Base-by-base conservation (phyloP, 1,140 invertebrate genomes). In the Wasmannia auropunctata region DNA sequence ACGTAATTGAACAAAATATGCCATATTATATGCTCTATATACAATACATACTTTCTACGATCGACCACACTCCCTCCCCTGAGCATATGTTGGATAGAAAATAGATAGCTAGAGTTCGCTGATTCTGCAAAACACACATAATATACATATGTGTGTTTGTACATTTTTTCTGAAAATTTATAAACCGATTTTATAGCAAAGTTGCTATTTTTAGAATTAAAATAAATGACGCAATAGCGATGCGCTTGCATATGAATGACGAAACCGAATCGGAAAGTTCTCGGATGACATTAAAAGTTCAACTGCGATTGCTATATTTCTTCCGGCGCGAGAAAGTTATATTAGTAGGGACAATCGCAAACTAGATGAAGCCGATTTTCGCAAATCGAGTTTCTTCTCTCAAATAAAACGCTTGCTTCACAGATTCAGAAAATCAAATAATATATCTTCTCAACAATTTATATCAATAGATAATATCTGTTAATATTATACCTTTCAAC, bases 201-300 rank as follows among this genome's bases (percentile, higher is more conserved):
- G 10, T 16, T 11, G 65, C 25, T 58, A 72, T 43, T 60, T 31
- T 54, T 54, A 67, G 65, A 67, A 72, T 19, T 49, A 31, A 62
- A 63, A 40, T 19, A 34, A 81, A 25, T 10, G 25, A 43, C 4
- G 34, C 16, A 37, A 19, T 31, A 25, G n/a, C 28, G 46, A 69
- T 37, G 40, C 40, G 14, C 37, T 63, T 28, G 76, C 60, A 51
- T 2, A 31, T 49, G 51, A 81, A 58, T 58, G 63, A 56, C 16
- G 62, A 25, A 54, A 54, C 25, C 16, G 51, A 34, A 83, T 83
- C 19, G 40, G n/a, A n/a, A 83, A 83, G 67, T 83, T 74, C 14
- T 28, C 51, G 67, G 74, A 72, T 58, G 54, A 31, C 65, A 72
- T 83, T 83, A 72, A 83, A 74, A 74, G 34, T 83, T 60, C 25